Base-by-base conservation (phyloP, 2,888 invertebrate genomes). In the Diplazon laetatorius region DNA sequence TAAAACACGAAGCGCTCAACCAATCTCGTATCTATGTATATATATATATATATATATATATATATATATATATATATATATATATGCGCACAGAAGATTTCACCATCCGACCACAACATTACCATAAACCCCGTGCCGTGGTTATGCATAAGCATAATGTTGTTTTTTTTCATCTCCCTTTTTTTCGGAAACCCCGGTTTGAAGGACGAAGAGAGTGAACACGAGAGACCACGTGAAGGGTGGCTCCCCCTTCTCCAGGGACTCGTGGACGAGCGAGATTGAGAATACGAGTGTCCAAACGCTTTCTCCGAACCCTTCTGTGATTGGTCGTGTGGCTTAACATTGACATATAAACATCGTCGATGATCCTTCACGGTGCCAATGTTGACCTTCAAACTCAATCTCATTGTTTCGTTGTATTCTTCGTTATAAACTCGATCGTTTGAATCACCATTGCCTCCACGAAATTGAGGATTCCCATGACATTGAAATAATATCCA, bases 141-240 rank as follows among this genome's bases (percentile, higher is more conserved):
- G 87, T 88, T 89, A 89, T 89, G 89, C 88, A 88, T 87, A 86
- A 88, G 87, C 87, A 88, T 89, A 89, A 89, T 89, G 89, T 89
- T n/a, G n/a, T n/a, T n/a, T n/a, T n/a, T n/a, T n/a, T n/a, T n/a
- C n/a, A n/a, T n/a, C n/a, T n/a, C n/a, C n/a, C n/a, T n/a, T n/a
- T n/a, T n/a, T n/a, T n/a, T n/a, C n/a, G n/a, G n/a, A n/a, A n/a
- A n/a, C n/a, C n/a, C n/a, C n/a, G n/a, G n/a, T 89, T 89, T 87
- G 83, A 83, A 80, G 82, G 82, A 46, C 20, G 59, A 52, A 63
- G 48, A 44, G 69, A 73, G 14, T 10, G 20, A 25, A 55, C 9
- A 37, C 42, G 42, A 22, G n/a, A n/a, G n/a, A n/a, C n/a, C 39
- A 25, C 18, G 68, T 55, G 60, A 60, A 44, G 44, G 59, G 65